A percentile compares a stretch with the other conserved stretches of the same genome.
These are phyloP conservation scores for Cheilosia grossa DNA, from an alignment of 2,888 invertebrate genomes.

Conservation along the genomic window DNA sequence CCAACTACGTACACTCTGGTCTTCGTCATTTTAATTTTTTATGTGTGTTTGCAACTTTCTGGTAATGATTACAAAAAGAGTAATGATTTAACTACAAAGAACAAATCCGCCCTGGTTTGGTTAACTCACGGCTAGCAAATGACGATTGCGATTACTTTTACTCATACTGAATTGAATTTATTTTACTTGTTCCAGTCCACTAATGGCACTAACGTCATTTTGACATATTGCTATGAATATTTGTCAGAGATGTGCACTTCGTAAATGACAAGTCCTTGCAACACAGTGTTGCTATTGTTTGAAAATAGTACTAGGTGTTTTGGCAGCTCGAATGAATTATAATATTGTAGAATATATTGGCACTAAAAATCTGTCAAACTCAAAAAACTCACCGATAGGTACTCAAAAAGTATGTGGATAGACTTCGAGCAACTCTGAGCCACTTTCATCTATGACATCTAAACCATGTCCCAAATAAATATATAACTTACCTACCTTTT, in stretches of 20 bases:
- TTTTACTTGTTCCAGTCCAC: background rate
- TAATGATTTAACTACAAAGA: background rate
- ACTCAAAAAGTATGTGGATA: no score
- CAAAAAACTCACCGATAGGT: no score
- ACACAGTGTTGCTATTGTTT: no score
- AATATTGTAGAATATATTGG: no score
- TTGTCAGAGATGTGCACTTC: background rate
- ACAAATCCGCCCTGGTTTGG: background rate
- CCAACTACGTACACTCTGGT: constrained; percentile 93
- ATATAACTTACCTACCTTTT: no score
- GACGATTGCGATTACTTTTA: constrained; percentile 14
- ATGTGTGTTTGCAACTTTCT: background rate
- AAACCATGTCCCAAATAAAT: no score
- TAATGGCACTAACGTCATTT: background rate
- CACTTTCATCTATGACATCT: no score
- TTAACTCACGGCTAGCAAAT: constrained; percentile 4
- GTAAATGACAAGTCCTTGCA: no score
- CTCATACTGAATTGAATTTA: background rate
- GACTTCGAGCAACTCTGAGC: no score
- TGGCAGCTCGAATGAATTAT: no score
- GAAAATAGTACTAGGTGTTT: no score
- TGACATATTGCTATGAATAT: background rate
- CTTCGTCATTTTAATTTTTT: constrained; percentile 78
- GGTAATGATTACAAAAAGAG: background rate
- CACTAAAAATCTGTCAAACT: no score